Base-by-base conservation (phyloP, 2,113 vertebrate species). In the Heteronetta atricapilla region DNA sequence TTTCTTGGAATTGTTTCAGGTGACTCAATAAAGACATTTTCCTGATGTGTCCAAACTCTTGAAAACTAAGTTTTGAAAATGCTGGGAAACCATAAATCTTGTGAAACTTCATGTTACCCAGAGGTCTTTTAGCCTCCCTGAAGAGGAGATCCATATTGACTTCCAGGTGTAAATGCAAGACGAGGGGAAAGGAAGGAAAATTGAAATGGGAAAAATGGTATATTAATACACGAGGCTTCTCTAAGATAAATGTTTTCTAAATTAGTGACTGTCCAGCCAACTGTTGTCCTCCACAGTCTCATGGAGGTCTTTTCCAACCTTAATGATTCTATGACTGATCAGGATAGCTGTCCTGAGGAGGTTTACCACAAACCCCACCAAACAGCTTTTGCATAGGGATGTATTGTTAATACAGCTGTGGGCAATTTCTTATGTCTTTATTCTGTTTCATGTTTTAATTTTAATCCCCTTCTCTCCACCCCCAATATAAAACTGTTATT, bases 271-370 rank as follows among this genome's bases (percentile, higher is more conserved):
- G 69, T 62, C 55, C 66, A 68, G 86, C 25, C 80, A 52, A 10
- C 78, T 76, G 60, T 90, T 82, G 53, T 53, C 63, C 19, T 28
- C n/a, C 42, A 21, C 25, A 75, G 67, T 44, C 31, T 81, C 12
- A 7, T 50, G 10, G 20, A 48, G 46, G 46, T 48, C 46, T 48
- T 22, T 48, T 48, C 46, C 46, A 48, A 22, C 46, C 10, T 48
- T 48, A 48, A 11, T 48, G 11, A 22, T 48, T 48, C 46, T 48
- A 48, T 48, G 92, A 90, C 33, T 5, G 6, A 72, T 60, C n/a
- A 58, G 78, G 78, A 82, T 92, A 95, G 82, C 68, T 94, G 93
- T 60, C 73, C 36, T 78, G 28, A 4, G 58, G 53, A 89, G 31
- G 50, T 90, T 91, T 40, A 64, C 78, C 6, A 3, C 34, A 82